phyloP scores from a whole-genome alignment of 2,888 invertebrate genomes.

The Yponomeuta sedellus region DNA sequence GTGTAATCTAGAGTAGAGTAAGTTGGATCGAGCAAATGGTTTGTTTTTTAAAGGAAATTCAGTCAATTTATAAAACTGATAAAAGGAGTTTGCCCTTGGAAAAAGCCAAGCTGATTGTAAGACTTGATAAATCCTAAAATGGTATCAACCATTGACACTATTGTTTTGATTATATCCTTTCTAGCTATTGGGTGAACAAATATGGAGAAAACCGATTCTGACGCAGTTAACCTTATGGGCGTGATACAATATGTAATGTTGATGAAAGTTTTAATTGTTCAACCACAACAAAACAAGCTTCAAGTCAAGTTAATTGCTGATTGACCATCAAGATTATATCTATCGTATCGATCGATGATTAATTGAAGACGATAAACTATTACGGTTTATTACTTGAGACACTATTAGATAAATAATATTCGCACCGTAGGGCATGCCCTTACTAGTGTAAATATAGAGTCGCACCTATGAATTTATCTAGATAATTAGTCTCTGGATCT shows the following conservation, averaged over 20 bases:
- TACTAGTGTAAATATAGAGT: no score
- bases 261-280: not conserved
- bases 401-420: not conserved
- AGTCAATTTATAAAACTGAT: not conserved
- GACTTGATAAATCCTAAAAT: conserved; percentile 4
- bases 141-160: conserved; percentile 10
- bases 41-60: not conserved
- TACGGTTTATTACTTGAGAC: not conserved
- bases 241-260: not conserved
- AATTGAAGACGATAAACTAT: not conserved
- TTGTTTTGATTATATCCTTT: not conserved
- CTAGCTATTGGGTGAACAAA: not conserved
- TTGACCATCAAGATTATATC: not conserved
- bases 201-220: not conserved
- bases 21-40: not conserved
- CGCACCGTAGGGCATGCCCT: not conserved
- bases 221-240: not conserved
- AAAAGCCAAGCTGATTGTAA: not conserved
- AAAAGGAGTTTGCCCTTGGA: not conserved
- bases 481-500: not conserved
- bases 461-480: not conserved
- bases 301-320: not conserved
- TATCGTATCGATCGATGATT: not conserved
- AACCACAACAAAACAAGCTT: not conserved
- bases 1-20: not conserved